Base-by-base conservation (phyloP, 2,888 invertebrate genomes). In the Arenicola marina region DNA sequence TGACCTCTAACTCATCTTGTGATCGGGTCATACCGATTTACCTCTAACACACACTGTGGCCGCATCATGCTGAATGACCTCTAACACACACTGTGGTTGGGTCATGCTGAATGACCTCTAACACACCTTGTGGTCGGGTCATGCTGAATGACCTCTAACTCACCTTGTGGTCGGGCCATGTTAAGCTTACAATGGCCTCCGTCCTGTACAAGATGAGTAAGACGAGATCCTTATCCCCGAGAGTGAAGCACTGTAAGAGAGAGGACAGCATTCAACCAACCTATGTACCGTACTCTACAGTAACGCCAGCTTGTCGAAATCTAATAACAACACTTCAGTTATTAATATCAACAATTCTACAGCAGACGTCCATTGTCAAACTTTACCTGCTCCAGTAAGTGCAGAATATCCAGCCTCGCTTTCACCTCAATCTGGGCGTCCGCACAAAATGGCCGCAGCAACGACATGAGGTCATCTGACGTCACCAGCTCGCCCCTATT, bases 391-490 rank as follows among this genome's bases (percentile, higher is more conserved):
- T 79, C 79, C 11, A 81, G 68, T 24, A 77, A 72, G 48, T 76
- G 67, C 11, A 81, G 68, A 4, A 79, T 74, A 66, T 77, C 76
- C 4, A 79, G 75, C 34, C 81, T 66, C 15, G 75, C 75, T 48
- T 76, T 70, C 1, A 78, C 77, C 31, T 70, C 67, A n/a, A 80
- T 69, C 26, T 67, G 61, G 7, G 71, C 53, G 61, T 81, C 78
- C 24, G 78, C 76, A 70, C 79, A 78, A 65, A 78, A 81, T 28
- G 78, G 77, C 24, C 78, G 66, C 55, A 81, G 63, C 53, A 77
- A 67, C 0, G 62, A 63, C 68, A 78, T 68, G 24, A 79, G 70
- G 59, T 77, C 76, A 54, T 78, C 76, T 7, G 71, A 61, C 33
- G 65, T 66, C 7, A 78, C 74, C 43, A 76, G 61, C 24, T 73